These are phyloP conservation scores for Pachycephus smyrnensis DNA, from an alignment of 2,888 invertebrate species.

Conservation along the genomic window DNA sequence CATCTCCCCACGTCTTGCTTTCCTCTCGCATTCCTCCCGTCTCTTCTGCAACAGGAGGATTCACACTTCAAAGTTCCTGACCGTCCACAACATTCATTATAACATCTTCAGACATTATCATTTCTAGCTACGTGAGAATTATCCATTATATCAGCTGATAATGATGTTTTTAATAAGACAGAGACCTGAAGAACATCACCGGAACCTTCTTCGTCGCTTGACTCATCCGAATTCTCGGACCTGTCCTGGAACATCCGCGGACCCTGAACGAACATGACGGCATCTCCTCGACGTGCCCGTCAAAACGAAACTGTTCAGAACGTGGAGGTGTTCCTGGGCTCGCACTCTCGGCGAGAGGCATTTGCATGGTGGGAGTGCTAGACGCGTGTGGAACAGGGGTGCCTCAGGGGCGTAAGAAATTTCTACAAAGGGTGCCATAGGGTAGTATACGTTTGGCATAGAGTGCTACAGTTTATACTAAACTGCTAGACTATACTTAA, in stretches of 20 bases:
- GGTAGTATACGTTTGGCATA: neutral
- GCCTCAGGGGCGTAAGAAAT: neutral
- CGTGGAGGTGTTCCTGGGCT: slow-evolving; percentile 18
- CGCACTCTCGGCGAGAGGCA: slow-evolving; percentile 19
- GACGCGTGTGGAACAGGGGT: neutral
- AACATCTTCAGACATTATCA: neutral
- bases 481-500: neutral
- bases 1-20: slow-evolving; percentile 91
- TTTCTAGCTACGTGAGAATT: neutral
- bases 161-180: neutral
- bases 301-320: slow-evolving; percentile 14
- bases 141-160: neutral
- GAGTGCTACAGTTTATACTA: neutral
- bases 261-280: slow-evolving; percentile 60
- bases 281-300: slow-evolving; percentile 1
- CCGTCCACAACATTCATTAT: neutral
- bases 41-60: slow-evolving; percentile 70
- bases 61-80: slow-evolving; percentile 1
- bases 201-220: slow-evolving; percentile 55
- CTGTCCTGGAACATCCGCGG: slow-evolving; percentile 43
- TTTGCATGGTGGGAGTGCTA: slow-evolving; percentile 12
- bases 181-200: slow-evolving; percentile 62
- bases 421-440: neutral
- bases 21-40: slow-evolving; percentile 92
- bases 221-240: slow-evolving; percentile 57